Evolutionary conservation across 2,113 vertebrate species (phyloP).

Genomic region (Callocephalon fimbriatum): DNA sequence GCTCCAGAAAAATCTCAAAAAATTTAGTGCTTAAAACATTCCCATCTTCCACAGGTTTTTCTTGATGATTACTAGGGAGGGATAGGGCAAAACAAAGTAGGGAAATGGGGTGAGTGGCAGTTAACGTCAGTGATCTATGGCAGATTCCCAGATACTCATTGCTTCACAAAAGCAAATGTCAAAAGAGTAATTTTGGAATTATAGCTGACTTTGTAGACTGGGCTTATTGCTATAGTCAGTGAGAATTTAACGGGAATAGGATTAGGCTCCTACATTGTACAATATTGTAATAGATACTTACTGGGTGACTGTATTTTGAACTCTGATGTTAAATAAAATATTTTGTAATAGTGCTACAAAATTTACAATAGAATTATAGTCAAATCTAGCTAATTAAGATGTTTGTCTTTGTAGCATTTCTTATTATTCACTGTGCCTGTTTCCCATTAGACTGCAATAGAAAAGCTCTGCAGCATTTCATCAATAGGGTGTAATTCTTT

Average conservation of each 20-base stretch:
- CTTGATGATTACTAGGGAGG: background rate
- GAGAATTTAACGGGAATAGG: background rate
- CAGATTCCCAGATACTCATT: background rate
- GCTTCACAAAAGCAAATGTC: background rate
- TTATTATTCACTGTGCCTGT: constrained; percentile 32
- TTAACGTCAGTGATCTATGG: background rate
- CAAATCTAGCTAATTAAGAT: constrained; percentile 54
- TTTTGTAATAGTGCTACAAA: background rate
- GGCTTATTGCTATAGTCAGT: background rate
- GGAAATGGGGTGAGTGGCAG: background rate
- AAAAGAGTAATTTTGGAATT: background rate
- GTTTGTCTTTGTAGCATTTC: constrained; percentile 60
- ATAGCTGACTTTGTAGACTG: background rate
- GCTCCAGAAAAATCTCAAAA: background rate
- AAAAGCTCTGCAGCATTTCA: constrained; percentile 35
- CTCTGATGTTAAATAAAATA: constrained; percentile 12
- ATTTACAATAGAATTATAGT: constrained; percentile 45
- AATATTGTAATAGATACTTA: background rate
- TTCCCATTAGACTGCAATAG: constrained; percentile 42
- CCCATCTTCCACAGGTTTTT: background rate
- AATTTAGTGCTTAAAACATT: background rate
- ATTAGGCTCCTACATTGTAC: background rate
- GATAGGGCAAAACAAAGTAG: background rate
- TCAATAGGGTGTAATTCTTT: constrained; percentile 52
- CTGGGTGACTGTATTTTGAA: background rate